These are phyloP conservation scores for Charadrius vociferus DNA, from an alignment of 2,113 vertebrate species.

Conservation along the genomic window DNA sequence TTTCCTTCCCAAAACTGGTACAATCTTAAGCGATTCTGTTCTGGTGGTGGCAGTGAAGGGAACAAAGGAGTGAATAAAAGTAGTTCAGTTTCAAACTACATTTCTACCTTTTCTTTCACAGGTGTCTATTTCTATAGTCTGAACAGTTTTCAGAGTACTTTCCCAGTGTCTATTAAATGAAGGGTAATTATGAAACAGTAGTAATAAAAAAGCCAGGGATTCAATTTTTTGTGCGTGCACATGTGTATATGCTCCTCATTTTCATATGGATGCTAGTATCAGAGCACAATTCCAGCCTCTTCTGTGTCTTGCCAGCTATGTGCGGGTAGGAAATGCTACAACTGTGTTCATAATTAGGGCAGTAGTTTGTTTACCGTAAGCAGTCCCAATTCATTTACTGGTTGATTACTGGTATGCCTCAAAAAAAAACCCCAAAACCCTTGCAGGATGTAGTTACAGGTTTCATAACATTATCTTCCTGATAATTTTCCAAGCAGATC, in stretches of 20 bases:
- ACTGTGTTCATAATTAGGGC: background rate
- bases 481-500: background rate
- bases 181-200: too few relatives aligned
- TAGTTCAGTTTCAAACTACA: background rate
- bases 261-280: background rate
- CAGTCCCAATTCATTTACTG: background rate
- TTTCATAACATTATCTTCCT: background rate
- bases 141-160: background rate
- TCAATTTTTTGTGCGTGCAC: background rate
- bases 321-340: background rate
- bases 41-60: background rate
- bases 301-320: background rate
- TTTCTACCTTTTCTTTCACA: background rate
- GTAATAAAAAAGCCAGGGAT: background rate
- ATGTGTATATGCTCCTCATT: background rate
- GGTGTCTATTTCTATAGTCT: background rate
- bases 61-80: background rate
- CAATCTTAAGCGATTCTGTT: background rate
- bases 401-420: background rate
- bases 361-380: background rate
- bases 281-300: background rate
- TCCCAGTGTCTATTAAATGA: background rate
- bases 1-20: background rate
- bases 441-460: background rate
- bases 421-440: background rate